Evolutionary conservation across 2,113 vertebrate genomes (phyloP).

Genomic region (Mixornis gularis): DNA sequence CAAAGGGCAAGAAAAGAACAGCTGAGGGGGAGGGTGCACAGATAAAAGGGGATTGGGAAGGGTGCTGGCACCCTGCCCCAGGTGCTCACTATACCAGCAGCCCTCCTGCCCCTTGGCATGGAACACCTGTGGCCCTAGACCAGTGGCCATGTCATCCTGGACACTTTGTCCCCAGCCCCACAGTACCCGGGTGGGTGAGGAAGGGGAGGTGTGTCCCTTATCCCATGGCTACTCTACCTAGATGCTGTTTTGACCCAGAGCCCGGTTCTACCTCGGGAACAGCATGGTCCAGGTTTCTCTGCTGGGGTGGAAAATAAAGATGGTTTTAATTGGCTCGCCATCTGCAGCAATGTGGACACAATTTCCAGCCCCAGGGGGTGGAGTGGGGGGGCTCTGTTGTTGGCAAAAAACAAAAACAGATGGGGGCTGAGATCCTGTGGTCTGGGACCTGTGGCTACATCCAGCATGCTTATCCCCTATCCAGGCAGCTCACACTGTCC

Average conservation of each 20-base stretch:
- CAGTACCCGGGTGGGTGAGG: accelerated
- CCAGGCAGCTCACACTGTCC: background rate
- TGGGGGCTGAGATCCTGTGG: background rate
- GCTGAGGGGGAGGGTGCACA: too few species aligned
- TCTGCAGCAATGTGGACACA: background rate
- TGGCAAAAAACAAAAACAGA: background rate
- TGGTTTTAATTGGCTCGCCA: background rate
- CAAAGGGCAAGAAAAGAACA: background rate
- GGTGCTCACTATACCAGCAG: background rate
- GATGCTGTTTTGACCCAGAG: background rate
- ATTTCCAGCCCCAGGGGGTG: background rate
- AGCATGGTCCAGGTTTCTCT: background rate
- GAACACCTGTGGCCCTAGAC: background rate
- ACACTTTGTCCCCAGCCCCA: background rate
- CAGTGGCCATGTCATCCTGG: background rate
- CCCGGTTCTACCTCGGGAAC: background rate
- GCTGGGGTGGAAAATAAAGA: background rate
- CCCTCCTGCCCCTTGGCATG: background rate
- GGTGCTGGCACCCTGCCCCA: background rate
- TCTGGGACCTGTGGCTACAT: background rate
- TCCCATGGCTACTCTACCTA: accelerated
- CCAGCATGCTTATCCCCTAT: accelerated
- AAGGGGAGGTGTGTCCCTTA: background rate
- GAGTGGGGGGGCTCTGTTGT: background rate
- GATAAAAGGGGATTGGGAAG: background rate